Percentiles rank a stretch among this genome's conserved stretches.
These are phyloP conservation scores for Bombylius discolor DNA, from an alignment of 2,888 invertebrate genomes.

Conservation along the genomic window DNA sequence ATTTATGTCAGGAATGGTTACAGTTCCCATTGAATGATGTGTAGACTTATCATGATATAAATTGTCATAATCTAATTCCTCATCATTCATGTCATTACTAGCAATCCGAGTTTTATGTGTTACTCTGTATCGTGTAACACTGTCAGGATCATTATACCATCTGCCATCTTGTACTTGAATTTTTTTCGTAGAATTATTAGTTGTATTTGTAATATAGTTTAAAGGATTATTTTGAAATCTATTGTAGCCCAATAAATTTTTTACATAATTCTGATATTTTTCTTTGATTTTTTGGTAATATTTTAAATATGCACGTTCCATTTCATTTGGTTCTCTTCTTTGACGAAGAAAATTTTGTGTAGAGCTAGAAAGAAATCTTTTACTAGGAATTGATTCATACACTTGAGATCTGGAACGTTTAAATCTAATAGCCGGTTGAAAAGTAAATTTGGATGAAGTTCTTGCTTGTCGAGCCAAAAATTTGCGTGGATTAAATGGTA, in stretches of 20 bases:
- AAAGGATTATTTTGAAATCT: conserved; percentile 15
- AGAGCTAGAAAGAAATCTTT: too few species aligned
- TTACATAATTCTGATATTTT: conserved; percentile 30
- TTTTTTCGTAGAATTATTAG: conserved; percentile 18
- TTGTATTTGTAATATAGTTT: conserved; percentile 2
- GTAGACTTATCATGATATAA: too few species aligned
- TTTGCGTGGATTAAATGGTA: neutral
- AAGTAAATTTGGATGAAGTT: neutral
- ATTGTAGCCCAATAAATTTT: conserved; percentile 25
- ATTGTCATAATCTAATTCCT: too few species aligned
- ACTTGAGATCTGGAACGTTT: neutral
- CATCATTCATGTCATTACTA: conserved; percentile 11
- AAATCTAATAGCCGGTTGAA: neutral
- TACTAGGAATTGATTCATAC: too few species aligned
- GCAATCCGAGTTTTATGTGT: conserved; percentile 21
- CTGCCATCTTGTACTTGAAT: conserved; percentile 23
- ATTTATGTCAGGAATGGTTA: too few species aligned
- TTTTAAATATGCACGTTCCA: conserved; percentile 28
- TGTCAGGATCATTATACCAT: conserved; percentile 24
- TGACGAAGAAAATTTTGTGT: neutral
- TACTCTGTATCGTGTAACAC: conserved; percentile 19
- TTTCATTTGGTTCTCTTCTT: conserved; percentile 21
- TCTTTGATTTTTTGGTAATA: conserved; percentile 30
- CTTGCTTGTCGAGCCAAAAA: neutral
- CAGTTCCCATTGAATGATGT: too few species aligned